Base-by-base conservation (phyloP, 2,888 invertebrate genomes). In the Heliconius sara region DNA sequence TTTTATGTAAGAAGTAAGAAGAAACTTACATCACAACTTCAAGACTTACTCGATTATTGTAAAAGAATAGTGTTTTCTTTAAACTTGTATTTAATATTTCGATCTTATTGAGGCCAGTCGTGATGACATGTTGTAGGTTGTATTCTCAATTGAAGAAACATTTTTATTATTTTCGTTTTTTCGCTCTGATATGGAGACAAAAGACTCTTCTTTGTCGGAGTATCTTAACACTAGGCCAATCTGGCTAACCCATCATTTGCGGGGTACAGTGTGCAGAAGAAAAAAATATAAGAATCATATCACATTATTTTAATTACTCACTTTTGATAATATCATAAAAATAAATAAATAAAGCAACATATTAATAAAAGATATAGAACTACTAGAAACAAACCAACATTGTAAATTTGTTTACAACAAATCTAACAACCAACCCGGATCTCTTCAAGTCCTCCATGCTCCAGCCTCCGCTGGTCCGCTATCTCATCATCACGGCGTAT, bases 401-500 rank as follows among this genome's bases (percentile, higher is more conserved):
- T 10, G 10, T 39, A 39, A 39, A 43, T 43, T 47, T 39, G 13
- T n/a, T 25, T 30, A 70, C n/a, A 68, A 68, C 34, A 25, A 27
- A n/a, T n/a, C n/a, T 68, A 73, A n/a, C 52, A 39, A 39, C 19
- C 34, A 60, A 79, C 73, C 79, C 80, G 79, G 76, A 79, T 80
- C 68, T 76, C 47, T 39, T 68, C 34, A 72, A 25, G 76, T 79
- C 39, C 57, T 63, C 75, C 70, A 77, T 75, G 77, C 63, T 47
- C 72, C 77, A 75, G 79, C 80, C 75, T 75, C 77, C 71, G 65
- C 65, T 65, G 66, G 74, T 75, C 72, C 80, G 79, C 68, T 86
- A 86, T 85, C 84, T 84, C 90, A 88, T 90, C 90, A 70, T 70
- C 87, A 89, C 90, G 91, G 90, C 91, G 90, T 90, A 90, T 93